Percentiles rank a stretch among this genome's conserved stretches.
phyloP scores from a whole-genome alignment of 2,113 vertebrate genomes.

The Engraulis encrasicolus region DNA sequence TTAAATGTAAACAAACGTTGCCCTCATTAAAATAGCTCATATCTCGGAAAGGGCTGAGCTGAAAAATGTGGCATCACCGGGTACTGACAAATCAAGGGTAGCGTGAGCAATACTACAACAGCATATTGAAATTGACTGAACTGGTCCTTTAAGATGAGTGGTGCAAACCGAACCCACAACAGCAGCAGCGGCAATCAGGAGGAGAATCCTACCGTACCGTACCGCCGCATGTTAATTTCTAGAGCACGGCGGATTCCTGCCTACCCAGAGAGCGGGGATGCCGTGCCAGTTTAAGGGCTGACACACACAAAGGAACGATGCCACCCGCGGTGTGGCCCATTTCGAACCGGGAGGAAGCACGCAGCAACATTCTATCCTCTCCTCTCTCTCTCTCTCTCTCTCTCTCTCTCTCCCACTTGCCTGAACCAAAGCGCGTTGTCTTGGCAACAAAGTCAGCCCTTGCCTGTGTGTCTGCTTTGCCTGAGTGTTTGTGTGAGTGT shows the following conservation, averaged over 20 bases:
- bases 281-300: neutral
- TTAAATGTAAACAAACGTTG: too few species aligned
- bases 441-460: constrained; percentile 39
- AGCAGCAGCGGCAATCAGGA: neutral
- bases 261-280: neutral
- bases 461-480: neutral
- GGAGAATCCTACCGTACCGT: neutral
- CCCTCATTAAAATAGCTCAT: too few species aligned
- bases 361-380: too few species aligned
- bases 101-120: too few species aligned
- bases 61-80: too few species aligned
- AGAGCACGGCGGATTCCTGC: neutral
- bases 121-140: too few species aligned
- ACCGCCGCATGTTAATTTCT: neutral
- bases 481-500: neutral
- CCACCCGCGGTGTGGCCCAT: constrained; percentile 26
- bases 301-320: neutral
- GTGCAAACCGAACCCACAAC: neutral
- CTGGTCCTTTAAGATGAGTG: too few species aligned
- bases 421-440: constrained; percentile 35
- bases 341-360: constrained; percentile 23
- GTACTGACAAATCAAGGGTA: too few species aligned
- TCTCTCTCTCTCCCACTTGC: constrained; percentile 13
- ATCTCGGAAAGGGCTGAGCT: too few species aligned
- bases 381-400: too few species aligned